These are phyloP conservation scores for Parus major DNA, from an alignment of 2,113 vertebrate genomes.

Conservation along the genomic window DNA sequence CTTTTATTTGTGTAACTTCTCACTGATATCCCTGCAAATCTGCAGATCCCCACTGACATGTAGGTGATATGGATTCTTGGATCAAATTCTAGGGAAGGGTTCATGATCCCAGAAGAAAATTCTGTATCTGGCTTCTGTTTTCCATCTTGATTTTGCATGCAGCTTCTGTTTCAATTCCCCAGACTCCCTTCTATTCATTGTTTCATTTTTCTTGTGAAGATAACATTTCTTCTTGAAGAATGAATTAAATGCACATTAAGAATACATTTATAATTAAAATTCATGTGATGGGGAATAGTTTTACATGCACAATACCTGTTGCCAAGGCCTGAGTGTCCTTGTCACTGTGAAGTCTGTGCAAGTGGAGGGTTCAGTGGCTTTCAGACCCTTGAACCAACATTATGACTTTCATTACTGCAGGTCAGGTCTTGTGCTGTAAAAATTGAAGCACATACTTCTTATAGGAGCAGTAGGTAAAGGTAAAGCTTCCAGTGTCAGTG, in stretches of 20 bases:
- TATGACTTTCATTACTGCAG: not conserved
- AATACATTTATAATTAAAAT: not conserved
- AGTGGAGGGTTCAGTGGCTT: not conserved
- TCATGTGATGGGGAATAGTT: not conserved
- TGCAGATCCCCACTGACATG: not conserved
- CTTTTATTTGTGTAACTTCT: constrained; percentile 51
- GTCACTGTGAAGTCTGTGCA: not conserved
- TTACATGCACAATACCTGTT: not conserved
- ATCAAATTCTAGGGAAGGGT: constrained; percentile 11
- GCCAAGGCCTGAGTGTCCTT: not conserved
- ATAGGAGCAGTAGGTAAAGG: not conserved
- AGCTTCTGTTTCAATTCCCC: not conserved
- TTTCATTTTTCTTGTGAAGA: not conserved
- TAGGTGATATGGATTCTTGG: constrained; percentile 44
- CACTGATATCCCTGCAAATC: constrained; percentile 20
- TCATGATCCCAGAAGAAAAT: constrained; percentile 32
- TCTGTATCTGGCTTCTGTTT: not conserved
- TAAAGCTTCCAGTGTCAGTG: not conserved
- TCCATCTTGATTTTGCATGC: not conserved
- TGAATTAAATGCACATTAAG: not conserved
- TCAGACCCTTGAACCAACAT: not conserved
- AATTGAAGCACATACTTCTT: not conserved
- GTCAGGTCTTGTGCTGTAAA: not conserved
- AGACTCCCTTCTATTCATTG: not conserved
- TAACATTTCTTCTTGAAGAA: not conserved